Evolutionary conservation across 2,797 vertebrate genomes (phyloP).

Genomic region (Crenichthys baileyi): DNA sequence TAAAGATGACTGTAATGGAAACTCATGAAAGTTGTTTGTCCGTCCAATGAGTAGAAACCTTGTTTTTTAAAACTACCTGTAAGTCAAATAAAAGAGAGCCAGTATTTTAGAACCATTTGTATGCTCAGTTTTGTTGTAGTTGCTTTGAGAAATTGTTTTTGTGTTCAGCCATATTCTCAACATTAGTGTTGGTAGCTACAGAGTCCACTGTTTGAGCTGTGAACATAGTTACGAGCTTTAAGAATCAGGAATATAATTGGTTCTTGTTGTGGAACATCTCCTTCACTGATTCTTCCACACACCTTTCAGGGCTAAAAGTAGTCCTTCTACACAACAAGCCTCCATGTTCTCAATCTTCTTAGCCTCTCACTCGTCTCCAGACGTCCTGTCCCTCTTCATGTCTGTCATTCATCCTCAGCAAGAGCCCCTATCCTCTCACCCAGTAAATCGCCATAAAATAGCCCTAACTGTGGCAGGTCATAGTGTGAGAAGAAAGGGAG

Average conservation of each 20-base stretch:
- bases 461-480: slow-evolving; percentile 79
- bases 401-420: slow-evolving; percentile 46
- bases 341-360: background rate
- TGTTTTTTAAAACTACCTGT: no score
- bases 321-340: background rate
- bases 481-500: slow-evolving; percentile 30
- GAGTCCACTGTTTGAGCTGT: background rate
- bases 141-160: slow-evolving; percentile 1
- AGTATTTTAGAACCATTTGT: background rate
- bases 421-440: slow-evolving; percentile 82
- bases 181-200: background rate
- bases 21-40: background rate
- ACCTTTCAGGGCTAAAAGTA: slow-evolving; percentile 4
- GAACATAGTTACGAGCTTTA: background rate
- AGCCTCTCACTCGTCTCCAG: background rate
- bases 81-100: background rate
- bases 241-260: background rate
- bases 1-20: no score
- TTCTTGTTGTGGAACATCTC: background rate
- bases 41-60: background rate
- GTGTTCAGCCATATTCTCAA: background rate
- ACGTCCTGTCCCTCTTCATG: slow-evolving; percentile 16
- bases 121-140: background rate
- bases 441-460: slow-evolving; percentile 89
- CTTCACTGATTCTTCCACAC: background rate